Percentiles rank a stretch among this genome's conserved stretches.
These are phyloP conservation scores for Prionailurus bengalensis DNA, from an alignment of 2,113 vertebrate genomes.

Conservation along the genomic window DNA sequence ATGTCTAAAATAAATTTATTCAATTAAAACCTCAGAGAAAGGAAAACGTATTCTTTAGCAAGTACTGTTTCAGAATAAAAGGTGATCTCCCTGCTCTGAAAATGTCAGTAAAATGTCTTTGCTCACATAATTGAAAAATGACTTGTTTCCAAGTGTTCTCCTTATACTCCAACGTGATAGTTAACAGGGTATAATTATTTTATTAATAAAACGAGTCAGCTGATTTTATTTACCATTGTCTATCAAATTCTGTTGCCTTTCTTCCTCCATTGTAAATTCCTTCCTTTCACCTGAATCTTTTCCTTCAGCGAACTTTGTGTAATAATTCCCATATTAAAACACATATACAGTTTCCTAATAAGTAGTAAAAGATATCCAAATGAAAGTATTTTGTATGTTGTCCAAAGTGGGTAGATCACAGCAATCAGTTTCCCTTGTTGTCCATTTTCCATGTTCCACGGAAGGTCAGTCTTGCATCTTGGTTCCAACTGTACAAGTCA, in stretches of 20 bases:
- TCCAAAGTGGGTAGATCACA: neutral
- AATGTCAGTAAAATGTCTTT: constrained; percentile 30
- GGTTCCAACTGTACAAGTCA: neutral
- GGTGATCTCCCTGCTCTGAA: neutral
- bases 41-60: neutral
- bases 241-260: neutral
- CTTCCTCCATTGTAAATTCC: neutral
- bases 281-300: neutral
- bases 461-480: neutral
- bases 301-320: neutral
- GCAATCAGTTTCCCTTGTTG: neutral
- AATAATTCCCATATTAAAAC: neutral
- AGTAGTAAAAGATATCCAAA: neutral
- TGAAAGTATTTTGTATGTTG: neutral
- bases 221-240: neutral
- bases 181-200: neutral
- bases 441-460: neutral
- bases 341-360: neutral
- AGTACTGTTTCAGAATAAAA: neutral
- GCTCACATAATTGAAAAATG: neutral
- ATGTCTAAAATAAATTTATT: constrained; percentile 38
- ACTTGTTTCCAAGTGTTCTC: neutral
- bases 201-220: neutral
- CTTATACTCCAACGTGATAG: neutral
- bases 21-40: neutral